Percentiles rank a stretch among this genome's conserved stretches.
phyloP scores from a whole-genome alignment of 92 coral and sea anemone genomes.

The Phymanthus crucifer region DNA sequence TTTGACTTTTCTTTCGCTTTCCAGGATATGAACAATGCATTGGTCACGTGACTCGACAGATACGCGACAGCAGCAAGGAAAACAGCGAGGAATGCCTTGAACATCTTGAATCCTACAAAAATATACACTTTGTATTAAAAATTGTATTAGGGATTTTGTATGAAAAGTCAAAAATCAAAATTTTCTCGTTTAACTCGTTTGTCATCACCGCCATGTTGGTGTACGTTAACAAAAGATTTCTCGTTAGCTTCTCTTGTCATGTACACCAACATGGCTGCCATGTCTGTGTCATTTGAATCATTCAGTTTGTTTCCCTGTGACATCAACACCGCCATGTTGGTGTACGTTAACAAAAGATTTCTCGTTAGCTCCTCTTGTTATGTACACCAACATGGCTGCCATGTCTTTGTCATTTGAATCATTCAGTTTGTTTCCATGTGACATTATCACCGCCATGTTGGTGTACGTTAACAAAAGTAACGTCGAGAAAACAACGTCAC shows the following conservation, averaged over 20 bases:
- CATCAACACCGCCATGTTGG: slow-evolving; percentile 6
- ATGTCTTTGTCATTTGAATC: too few species aligned
- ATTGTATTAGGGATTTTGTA: too few species aligned
- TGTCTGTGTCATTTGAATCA: slow-evolving; percentile 7
- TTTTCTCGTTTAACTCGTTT: neutral
- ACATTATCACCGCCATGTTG: too few species aligned
- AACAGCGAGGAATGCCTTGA: neutral
- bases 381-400: too few species aligned
- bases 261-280: neutral
- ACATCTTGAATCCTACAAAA: neutral
- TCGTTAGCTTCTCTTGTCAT: slow-evolving; percentile 2
- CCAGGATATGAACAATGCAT: slow-evolving; percentile 60
- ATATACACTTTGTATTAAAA: neutral
- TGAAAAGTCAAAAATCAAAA: too few species aligned
- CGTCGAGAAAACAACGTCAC: too few species aligned
- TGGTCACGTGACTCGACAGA: neutral
- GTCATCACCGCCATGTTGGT: slow-evolving; percentile 10
- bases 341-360: slow-evolving; percentile 1
- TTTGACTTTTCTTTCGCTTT: slow-evolving; percentile 42
- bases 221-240: slow-evolving; percentile 3
- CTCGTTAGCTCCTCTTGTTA: neutral
- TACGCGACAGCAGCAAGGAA: neutral
- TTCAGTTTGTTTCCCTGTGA: slow-evolving; percentile 7
- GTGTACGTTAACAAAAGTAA: too few species aligned
- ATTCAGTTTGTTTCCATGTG: neutral